Base-by-base conservation (phyloP, 2,797 vertebrate genomes). In the Paratrypauchen microcephalus region DNA sequence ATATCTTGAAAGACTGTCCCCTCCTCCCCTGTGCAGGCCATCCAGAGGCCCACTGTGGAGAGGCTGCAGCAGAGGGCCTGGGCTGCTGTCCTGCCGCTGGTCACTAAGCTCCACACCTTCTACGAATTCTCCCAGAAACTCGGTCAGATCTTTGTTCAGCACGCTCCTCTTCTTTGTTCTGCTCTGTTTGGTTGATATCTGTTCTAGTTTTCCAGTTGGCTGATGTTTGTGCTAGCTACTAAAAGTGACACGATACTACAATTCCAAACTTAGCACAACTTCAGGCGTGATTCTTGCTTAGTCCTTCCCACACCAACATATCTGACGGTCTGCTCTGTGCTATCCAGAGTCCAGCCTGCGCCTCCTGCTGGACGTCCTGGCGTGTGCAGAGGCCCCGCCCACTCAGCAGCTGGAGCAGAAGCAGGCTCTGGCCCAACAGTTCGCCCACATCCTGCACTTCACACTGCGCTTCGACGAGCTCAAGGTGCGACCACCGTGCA, bases 341-440 rank as follows among this genome's bases (percentile, higher is more conserved):
- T 16, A 36, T 24, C 41, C 62, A 99, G 97, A 98, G 92, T 93
- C 92, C 48, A 93, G 95, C 54, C 92, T 99, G 80, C 92, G 93
- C 57, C 92, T 94, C 55, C 95, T 99, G 52, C 91, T 99, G 81
- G 93, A 94, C 52, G 93, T 95, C 70, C 88, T 99, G 83, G 97
- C 96, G 0, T 94, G 93, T 72, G 90, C 95, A 0, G 93, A 93
- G 0, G 95, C 95, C 4, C 94, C 94, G 62, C 96, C 97, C 5
- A 98, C 96, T 0, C 97, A 98, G 78, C 97, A 98, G 66, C 94
- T 99, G 91, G 97, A 99, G 95, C 95, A 96, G 91, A 96, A 99
- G 92, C 97, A 99, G 94, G 96, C 97, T 79, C 94, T 99, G 84
- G 97, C 97, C n/a, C 95, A 96, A 32, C 97, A 99, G 92, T 98